Base-by-base conservation (phyloP, 1,140 invertebrate genomes). In the Oedothorax gibbosus region DNA sequence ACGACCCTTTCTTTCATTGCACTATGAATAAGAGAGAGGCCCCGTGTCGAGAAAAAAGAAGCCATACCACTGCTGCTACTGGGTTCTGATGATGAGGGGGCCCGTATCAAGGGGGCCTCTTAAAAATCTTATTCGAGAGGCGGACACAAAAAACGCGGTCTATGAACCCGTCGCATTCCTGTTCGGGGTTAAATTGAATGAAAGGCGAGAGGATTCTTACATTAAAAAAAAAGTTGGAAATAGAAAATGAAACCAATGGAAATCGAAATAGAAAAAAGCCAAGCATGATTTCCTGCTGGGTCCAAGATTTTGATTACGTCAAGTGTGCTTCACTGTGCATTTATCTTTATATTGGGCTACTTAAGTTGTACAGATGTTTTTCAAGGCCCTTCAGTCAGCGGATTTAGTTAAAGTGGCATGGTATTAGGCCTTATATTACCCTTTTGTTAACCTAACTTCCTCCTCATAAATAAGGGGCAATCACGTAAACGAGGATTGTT, bases 131-230 rank as follows among this genome's bases (percentile, higher is more conserved):
- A 81, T 69, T 81, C 71, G 78, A 73, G 69, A 18, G 54, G 78
- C 49, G 77, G 53, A 79, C 53, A 35, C 35, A 56, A 71, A 60
- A 71, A 81, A 57, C 49, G 53, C 68, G 80, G 80, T 82, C 80
- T 56, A 71, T 82, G 80, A 82, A 71, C 80, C 57, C 68, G 57
- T 53, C 66, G 57, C 80, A 82, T 82, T 82, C 80, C 69, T 82
- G 65, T 81, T 57, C 65, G 66, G 18, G 51, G 66, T 50, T 53
- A 11, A 71, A 71, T 57, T 21, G 66, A 60, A 81, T 49, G 3
- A 35, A 64, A 62, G 57, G 9, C 21, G 57, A 12, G 8, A 62
- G 35, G 35, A 35, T 35, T 35, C 35, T 35, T 35, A 35, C 35
- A 60, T 5, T 0, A 71, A 50, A 71, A 15, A 21, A 14, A 71